phyloP scores from a whole-genome alignment of 2,113 vertebrate species.

The Monopterus albus region DNA sequence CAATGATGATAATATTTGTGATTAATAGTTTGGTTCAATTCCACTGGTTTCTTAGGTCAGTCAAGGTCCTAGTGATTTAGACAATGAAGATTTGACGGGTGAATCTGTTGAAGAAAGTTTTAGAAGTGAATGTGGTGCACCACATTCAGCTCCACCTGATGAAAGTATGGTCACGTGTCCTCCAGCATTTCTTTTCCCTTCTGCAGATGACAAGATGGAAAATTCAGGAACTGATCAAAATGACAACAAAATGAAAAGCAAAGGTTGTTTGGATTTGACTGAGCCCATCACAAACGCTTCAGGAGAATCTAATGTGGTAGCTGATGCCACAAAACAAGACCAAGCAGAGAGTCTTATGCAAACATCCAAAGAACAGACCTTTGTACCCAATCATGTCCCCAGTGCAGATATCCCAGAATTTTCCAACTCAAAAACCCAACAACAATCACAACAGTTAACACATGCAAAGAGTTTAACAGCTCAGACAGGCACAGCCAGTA shows the following conservation, averaged over 20 bases:
- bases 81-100: background rate
- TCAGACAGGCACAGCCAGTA: background rate
- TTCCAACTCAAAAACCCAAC: conserved; percentile 6
- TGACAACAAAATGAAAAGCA: background rate
- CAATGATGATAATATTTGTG: background rate
- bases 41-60: conserved; percentile 8
- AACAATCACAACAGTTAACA: background rate
- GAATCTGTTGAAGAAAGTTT: too few relatives aligned
- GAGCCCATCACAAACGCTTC: background rate
- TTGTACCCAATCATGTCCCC: background rate
- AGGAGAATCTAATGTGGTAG: background rate
- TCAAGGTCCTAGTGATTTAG: background rate
- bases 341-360: background rate
- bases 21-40: background rate
- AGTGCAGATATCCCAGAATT: background rate
- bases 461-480: background rate
- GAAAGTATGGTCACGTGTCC: background rate
- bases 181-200: background rate
- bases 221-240: background rate
- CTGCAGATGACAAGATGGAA: background rate
- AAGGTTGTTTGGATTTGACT: background rate
- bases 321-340: background rate
- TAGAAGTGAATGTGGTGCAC: background rate
- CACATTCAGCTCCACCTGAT: background rate
- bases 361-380: conserved; percentile 1